Conservation (phyloP, 1,140 invertebrate genomes). For the Ctenoplectra terminalis region DNA sequence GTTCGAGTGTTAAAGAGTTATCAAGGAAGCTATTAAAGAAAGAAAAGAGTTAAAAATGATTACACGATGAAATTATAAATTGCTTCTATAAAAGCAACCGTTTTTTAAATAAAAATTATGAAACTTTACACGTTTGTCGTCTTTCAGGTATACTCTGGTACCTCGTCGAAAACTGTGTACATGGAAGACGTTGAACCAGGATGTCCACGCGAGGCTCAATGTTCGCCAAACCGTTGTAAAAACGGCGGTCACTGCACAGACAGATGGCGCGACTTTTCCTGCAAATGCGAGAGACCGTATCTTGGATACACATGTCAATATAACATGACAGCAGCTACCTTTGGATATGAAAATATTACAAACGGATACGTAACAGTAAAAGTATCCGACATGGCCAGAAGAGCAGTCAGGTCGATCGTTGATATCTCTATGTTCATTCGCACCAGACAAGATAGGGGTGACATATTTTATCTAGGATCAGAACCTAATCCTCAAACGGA, state of each 20-base stretch:
- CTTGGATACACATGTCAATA: constrained; percentile 94
- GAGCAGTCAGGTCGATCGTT: constrained; percentile 89
- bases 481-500: constrained; percentile 81
- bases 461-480: constrained; percentile 95
- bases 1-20: too few relatives aligned
- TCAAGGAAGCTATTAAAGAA: too few relatives aligned
- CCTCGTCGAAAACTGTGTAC: constrained; percentile 73
- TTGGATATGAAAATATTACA: constrained; percentile 92
- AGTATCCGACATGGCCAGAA: constrained; percentile 86
- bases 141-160: constrained; percentile 77
- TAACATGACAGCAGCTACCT: constrained; percentile 95
- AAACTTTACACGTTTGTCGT: not conserved
- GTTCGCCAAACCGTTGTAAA: constrained; percentile 92
- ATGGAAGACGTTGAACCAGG: constrained; percentile 86
- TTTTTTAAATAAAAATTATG: too few relatives aligned
- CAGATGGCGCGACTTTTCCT: constrained; percentile 93
- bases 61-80: too few relatives aligned
- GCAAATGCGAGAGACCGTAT: constrained; percentile 93
- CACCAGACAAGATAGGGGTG: constrained; percentile 91
- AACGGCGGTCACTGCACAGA: constrained; percentile 94
- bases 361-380: constrained; percentile 89
- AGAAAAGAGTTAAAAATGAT: too few relatives aligned
- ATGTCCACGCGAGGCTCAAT: constrained; percentile 91
- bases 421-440: constrained; percentile 97
- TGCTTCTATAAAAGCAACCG: too few relatives aligned